Conservation (phyloP, 2,113 vertebrate species). For the Glaucomys volans region DNA sequence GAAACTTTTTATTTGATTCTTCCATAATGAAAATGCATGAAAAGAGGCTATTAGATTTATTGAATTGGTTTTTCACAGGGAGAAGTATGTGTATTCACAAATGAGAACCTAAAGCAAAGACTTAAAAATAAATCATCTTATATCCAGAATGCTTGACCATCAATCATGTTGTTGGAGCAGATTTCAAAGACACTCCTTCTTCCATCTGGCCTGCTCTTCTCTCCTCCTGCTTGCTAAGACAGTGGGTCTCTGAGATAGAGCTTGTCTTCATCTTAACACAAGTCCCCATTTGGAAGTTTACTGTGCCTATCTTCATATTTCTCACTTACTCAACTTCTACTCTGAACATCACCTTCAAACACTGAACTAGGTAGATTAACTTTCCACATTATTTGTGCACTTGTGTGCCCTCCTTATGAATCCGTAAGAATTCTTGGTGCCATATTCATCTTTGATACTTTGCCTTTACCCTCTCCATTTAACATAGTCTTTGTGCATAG, state of each 20-base stretch:
- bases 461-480: not conserved
- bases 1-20: conserved; percentile 72
- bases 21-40: conserved; percentile 39
- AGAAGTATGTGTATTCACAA: conserved; percentile 23
- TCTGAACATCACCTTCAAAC: not conserved
- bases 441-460: not conserved
- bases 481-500: not conserved
- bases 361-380: not conserved
- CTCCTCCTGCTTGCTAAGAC: not conserved
- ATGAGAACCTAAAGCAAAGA: conserved; percentile 49
- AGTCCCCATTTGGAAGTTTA: not conserved
- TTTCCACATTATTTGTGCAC: not conserved
- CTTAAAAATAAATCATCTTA: conserved; percentile 51
- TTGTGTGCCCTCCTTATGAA: not conserved
- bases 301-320: not conserved
- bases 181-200: conserved; percentile 46
- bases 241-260: not conserved
- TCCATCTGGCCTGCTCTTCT: conserved; percentile 15
- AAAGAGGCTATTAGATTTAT: conserved; percentile 17
- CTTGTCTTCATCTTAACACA: not conserved
- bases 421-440: not conserved
- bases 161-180: conserved; percentile 25
- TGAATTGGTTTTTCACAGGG: not conserved
- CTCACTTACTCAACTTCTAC: not conserved
- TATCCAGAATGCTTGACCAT: conserved; percentile 57